phyloP scores from a whole-genome alignment of 2,888 invertebrate species.

The Morinoia aosen region DNA sequence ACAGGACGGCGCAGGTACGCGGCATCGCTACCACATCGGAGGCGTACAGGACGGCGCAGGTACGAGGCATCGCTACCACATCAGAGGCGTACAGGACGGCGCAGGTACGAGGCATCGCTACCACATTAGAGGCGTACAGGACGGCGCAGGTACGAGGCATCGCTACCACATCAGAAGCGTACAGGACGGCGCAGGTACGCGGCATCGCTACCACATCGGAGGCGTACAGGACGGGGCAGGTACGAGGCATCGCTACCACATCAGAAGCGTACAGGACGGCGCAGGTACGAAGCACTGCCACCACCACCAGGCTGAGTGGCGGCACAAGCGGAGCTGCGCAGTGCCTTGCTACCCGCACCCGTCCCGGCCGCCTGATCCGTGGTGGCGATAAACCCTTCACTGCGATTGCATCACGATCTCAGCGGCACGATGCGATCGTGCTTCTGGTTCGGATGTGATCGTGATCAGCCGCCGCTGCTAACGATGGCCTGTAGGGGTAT shows the following conservation, averaged over 20 bases:
- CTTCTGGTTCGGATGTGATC: neutral
- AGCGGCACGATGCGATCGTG: neutral
- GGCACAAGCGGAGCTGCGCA: neutral
- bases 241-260: too few species aligned
- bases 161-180: neutral
- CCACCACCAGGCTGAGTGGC: neutral
- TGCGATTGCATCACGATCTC: conserved; percentile 9
- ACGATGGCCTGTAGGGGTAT: neutral
- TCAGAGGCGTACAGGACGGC: too few species aligned
- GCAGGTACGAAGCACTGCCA: neutral
- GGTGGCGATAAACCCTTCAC: neutral
- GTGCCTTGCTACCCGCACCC: neutral
- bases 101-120: too few species aligned
- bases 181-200: too few species aligned
- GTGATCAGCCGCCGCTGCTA: neutral
- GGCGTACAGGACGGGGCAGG: neutral
- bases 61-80: too few species aligned
- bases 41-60: neutral
- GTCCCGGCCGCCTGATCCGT: neutral
- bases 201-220: neutral
- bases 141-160: neutral
- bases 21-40: neutral
- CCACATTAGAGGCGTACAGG: too few species aligned
- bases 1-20: too few species aligned
- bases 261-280: too few species aligned